phyloP scores from a whole-genome alignment of 1,140 invertebrate species.

The Drosophila gunungcola region DNA sequence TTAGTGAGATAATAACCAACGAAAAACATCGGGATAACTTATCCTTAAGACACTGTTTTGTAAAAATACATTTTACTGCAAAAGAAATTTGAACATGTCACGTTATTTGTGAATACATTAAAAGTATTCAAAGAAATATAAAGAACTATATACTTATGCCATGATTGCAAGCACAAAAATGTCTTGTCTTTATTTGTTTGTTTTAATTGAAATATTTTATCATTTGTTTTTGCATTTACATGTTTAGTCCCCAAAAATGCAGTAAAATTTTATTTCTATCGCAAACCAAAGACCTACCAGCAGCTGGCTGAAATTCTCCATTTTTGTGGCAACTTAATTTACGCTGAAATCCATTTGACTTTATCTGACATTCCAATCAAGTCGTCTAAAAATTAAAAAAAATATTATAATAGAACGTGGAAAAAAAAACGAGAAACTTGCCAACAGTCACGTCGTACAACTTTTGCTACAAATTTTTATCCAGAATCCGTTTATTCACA shows the following conservation, averaged over 20 bases:
- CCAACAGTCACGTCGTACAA: slow-evolving; percentile 77
- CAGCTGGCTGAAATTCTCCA: slow-evolving; percentile 55
- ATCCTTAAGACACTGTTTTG: too few species aligned
- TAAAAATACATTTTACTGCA: too few species aligned
- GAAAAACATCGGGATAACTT: too few species aligned
- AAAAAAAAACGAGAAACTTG: slow-evolving; percentile 51
- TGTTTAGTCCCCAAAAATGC: not conserved
- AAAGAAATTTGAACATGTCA: too few species aligned
- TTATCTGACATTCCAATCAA: slow-evolving; percentile 84
- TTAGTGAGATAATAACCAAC: too few species aligned
- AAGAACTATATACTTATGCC: too few species aligned
- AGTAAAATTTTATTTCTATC: slow-evolving; percentile 10
- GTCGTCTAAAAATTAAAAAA: slow-evolving; percentile 78
- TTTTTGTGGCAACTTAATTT: slow-evolving; percentile 79
- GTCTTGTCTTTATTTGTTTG: too few species aligned
- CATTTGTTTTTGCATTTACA: not conserved
- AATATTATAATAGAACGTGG: slow-evolving; percentile 46
- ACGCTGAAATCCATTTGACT: slow-evolving; percentile 84
- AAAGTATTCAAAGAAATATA: too few species aligned
- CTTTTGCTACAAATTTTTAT: slow-evolving; percentile 80
- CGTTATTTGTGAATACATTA: too few species aligned
- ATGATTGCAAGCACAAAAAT: too few species aligned
- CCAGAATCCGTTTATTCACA: slow-evolving; percentile 39
- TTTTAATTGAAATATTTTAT: not conserved
- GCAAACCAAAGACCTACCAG: slow-evolving; percentile 27